Evolutionary conservation across 2,888 invertebrate genomes (phyloP), one percentile per base, ranked within the genome.

Genomic region (Pinctada fucata): DNA sequence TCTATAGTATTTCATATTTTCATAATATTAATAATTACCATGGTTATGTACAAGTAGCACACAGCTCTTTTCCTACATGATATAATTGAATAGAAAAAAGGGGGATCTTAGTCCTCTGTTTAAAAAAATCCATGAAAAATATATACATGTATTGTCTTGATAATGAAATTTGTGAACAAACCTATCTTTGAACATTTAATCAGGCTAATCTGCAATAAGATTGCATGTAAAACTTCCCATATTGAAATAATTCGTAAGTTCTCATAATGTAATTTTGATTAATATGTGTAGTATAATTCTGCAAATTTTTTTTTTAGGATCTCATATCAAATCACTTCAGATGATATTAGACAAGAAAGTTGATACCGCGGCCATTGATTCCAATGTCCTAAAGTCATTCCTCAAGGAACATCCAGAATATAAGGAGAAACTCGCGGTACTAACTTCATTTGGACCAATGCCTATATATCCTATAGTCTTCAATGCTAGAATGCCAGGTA

Each of bases 391-490:
- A 8, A 89, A 94, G 4, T 93, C 93, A 83, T 93, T 94, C 78
- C 94, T 94, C 86, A 93, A 93, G 84, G 93, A 93, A 83, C 93
- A 95, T 93, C 94, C 94, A 69, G 94, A 94, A 88, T 93, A 94
- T 73, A 94, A 94, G 47, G 94, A 94, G 85, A 94, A 95, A 72
- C 93, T 95, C 66, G 92, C 93, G 71, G 93, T 94, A 8, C 91
- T 95, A 84, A 94, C 94, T 82, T 95, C 95, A 49, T 92, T 95
- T 85, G 96, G 95, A 45, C 95, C 95, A 31, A 91, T 95, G 65
- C 95, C 95, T 2, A 94, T 95, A 0, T 95, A 95, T 86, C 95
- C 95, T 2, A 93, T 95, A 67, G 94, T 95, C 71, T 93, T 94
- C 77, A 95, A 95, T 88, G 91, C 93, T 45, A 93, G 93, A 79